phyloP scores from a whole-genome alignment of 2,113 vertebrate genomes.

The Podarcis cretensis region DNA sequence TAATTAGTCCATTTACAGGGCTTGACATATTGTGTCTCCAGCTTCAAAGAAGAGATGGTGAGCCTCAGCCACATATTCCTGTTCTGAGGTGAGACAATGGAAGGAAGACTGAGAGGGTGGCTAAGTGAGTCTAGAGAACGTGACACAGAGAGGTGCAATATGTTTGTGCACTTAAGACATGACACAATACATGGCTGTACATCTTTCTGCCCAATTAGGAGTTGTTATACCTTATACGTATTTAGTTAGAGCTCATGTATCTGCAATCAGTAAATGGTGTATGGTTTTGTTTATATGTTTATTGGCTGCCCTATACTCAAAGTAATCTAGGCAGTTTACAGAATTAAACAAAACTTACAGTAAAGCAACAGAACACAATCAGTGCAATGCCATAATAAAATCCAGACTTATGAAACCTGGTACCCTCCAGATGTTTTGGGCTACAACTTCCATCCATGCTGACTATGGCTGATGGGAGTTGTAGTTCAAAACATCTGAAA shows the following conservation, averaged over 20 bases:
- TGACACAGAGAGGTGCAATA: background rate
- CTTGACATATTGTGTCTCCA: slow-evolving; percentile 33
- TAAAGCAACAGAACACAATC: too few species aligned
- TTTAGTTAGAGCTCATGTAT: background rate
- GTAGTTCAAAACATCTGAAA: too few species aligned
- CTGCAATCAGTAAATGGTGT: background rate
- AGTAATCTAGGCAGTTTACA: too few species aligned
- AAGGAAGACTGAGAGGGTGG: background rate
- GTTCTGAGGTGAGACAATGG: slow-evolving; percentile 33
- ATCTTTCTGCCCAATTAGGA: background rate
- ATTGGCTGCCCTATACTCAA: too few species aligned
- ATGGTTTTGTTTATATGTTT: background rate
- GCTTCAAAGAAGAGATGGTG: slow-evolving; percentile 28
- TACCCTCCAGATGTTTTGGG: too few species aligned
- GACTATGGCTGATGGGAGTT: too few species aligned
- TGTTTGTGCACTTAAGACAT: background rate
- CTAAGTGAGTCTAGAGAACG: slow-evolving; percentile 16
- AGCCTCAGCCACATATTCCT: slow-evolving; percentile 24
- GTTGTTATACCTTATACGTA: background rate
- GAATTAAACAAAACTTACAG: too few species aligned
- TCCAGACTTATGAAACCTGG: too few species aligned
- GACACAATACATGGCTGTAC: background rate
- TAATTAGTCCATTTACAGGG: slow-evolving; percentile 35
- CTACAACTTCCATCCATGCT: too few species aligned
- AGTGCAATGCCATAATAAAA: too few species aligned